Evolutionary conservation across 2,888 invertebrate genomes (phyloP).

Genomic region (Antheraea yamamai): DNA sequence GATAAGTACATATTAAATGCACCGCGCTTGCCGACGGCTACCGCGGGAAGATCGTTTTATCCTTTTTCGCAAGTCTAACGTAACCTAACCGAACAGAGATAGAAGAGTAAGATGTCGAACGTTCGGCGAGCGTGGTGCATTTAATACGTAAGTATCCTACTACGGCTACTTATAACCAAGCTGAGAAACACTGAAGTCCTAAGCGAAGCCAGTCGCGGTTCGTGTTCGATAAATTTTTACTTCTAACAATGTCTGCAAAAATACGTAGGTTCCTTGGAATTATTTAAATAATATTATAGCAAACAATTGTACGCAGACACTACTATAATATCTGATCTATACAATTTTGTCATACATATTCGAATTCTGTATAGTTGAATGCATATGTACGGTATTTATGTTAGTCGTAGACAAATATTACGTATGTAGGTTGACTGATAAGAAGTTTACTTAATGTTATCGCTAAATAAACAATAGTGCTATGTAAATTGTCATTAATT

Average conservation of each 20-base stretch:
- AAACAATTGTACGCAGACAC: not conserved
- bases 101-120: no score
- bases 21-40: no score
- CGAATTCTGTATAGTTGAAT: not conserved
- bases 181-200: no score
- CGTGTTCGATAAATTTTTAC: no score
- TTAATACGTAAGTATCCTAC: no score
- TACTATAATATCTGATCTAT: not conserved
- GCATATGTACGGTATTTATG: not conserved
- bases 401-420: not conserved
- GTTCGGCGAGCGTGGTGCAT: no score
- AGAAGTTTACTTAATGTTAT: not conserved
- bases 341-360: not conserved
- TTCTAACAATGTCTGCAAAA: not conserved
- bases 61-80: no score
- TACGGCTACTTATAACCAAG: no score
- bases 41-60: no score
- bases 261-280: not conserved
- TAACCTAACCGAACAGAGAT: no score
- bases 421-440: not conserved
- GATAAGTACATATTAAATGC: no score
- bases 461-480: not conserved
- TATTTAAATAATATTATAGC: not conserved
- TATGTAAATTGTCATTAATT: not conserved
- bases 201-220: not conserved